Percentiles rank a stretch among this genome's conserved stretches.
Conservation (phyloP, 2,113 vertebrate species). For the Zosterops pallidus region DNA sequence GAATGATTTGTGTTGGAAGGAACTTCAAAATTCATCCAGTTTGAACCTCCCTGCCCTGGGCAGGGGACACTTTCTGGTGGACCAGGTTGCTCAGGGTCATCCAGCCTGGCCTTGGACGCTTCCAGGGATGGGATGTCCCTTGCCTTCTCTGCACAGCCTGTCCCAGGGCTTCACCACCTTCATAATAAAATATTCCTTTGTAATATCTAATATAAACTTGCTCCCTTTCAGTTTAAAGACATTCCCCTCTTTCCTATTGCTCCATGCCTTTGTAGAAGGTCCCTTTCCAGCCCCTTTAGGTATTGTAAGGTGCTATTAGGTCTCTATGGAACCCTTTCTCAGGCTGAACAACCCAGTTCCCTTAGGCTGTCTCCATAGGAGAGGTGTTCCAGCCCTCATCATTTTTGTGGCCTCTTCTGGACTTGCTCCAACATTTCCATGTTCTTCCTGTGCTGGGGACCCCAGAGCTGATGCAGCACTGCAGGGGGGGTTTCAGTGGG, state of each 20-base stretch:
- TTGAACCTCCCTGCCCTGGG: accelerated
- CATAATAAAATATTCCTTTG: background rate
- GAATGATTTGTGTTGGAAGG: background rate
- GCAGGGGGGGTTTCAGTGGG: background rate
- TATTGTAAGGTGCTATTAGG: background rate
- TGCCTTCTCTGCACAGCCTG: accelerated
- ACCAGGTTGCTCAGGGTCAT: background rate
- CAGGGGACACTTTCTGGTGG: accelerated
- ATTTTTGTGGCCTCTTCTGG: background rate
- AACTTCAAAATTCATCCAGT: background rate
- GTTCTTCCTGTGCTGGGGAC: background rate
- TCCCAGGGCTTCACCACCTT: background rate
- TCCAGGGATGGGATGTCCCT: background rate
- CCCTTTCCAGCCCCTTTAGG: background rate
- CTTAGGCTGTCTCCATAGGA: background rate
- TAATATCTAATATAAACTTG: background rate
- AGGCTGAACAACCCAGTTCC: background rate
- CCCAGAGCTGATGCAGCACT: background rate
- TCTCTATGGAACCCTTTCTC: background rate
- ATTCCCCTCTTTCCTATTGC: accelerated
- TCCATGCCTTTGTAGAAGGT: background rate
- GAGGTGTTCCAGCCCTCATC: background rate
- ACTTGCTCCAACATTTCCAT: accelerated
- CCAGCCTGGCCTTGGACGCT: background rate
- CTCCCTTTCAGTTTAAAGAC: background rate